Evolutionary conservation across 2,888 invertebrate species (phyloP), one percentile per base, ranked within the genome.

Genomic region (Schizaphis graminum): DNA sequence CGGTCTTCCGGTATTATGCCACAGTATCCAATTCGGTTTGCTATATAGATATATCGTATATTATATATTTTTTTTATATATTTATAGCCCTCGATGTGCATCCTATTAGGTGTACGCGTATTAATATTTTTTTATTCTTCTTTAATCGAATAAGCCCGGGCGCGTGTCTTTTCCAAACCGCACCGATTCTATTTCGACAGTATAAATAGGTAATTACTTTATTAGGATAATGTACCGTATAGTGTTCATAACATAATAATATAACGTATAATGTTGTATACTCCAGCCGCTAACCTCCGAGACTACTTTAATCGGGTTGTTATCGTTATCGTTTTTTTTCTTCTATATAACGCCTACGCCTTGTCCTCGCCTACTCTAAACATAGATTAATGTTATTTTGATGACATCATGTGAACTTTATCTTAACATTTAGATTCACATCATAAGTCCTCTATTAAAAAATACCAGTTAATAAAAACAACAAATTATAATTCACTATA

Each of bases 1-100:
- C 47, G 2, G 91, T 91, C 85, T 91, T 91, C 91, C 91, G 91
- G 91, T 85, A 28, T 53, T 91, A 44, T 26, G 44, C 61, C 61
- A 44, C 28, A 49, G 61, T 44, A 77, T 77, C 77, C 35, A 77
- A 77, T 77, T 77, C 44, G 44, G 5, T 28, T 16, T 61, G 5
- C n/a, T 61, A 47, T 61, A n/a, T 49, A 35, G 1, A 53, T 24
- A 28, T 87, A 87, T 85, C 41, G n/a, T 49, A 47, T 28, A 87
- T 47, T 49, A n/a, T 49, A 1, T 49, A 87, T 49, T 87, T n/a
- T n/a, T 87, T 7, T 28, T 49, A 47, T 7, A 77, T 28, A 57
- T 16, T 35, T 77, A 77, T n/a, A n/a, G 4, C 67, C n/a, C 77
- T 8, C 35, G 77, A 8, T 67, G 67, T 67, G 4, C 5, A n/a